phyloP scores from a whole-genome alignment of 2,888 invertebrate species.

The Carabus problematicus region DNA sequence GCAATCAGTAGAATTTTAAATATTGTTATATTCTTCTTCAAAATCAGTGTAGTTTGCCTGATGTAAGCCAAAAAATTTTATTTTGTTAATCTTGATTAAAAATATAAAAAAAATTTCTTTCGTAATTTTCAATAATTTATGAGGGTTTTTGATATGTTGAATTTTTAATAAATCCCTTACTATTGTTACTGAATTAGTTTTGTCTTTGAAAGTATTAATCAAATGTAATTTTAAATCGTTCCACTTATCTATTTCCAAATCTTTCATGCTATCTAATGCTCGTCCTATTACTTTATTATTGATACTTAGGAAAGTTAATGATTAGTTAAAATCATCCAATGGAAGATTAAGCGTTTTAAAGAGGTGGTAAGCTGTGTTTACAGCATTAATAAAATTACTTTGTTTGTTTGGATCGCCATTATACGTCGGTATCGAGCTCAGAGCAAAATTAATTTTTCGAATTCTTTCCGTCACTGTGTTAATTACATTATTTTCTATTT shows the following conservation, averaged over 20 bases:
- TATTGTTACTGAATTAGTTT: too few relatives aligned
- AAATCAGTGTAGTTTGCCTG: too few relatives aligned
- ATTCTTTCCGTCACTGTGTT: slow-evolving; percentile 3
- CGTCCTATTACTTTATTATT: neutral
- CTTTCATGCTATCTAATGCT: slow-evolving; percentile 9
- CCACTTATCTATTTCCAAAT: slow-evolving; percentile 9
- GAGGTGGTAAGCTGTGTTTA: neutral
- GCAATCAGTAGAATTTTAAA: too few relatives aligned
- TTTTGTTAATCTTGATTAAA: too few relatives aligned
- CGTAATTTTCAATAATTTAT: too few relatives aligned
- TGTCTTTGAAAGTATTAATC: too few relatives aligned
- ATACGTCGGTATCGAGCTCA: neutral
- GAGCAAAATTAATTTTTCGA: slow-evolving; percentile 10
- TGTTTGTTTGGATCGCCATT: slow-evolving; percentile 12
- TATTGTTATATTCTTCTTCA: too few relatives aligned
- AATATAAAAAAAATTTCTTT: too few relatives aligned
- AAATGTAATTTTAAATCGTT: too few relatives aligned
- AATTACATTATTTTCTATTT: neutral
- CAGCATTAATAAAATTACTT: slow-evolving; percentile 11
- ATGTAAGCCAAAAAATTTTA: too few relatives aligned
- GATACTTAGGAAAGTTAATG: neutral
- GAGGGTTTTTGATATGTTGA: too few relatives aligned
- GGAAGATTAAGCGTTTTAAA: slow-evolving; percentile 6
- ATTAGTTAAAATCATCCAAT: slow-evolving; percentile 8
- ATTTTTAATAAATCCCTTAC: too few relatives aligned